Conservation (phyloP, 2,888 invertebrate genomes). For the Eucriotettix oculatus region DNA sequence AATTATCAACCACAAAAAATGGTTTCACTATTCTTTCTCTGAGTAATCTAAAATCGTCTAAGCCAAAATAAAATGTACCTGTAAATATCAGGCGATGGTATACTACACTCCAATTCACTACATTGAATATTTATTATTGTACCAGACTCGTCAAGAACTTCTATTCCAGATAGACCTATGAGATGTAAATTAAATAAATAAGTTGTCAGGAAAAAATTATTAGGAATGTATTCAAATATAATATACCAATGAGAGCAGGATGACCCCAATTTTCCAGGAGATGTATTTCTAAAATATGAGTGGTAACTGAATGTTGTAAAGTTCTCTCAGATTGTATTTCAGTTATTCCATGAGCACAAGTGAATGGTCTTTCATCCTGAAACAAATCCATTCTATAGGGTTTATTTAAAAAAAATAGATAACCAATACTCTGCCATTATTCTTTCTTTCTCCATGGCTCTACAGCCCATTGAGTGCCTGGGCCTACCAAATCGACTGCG, state of each 20-base stretch:
- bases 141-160: constrained; percentile 17
- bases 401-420: not conserved
- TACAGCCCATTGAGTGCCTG: no score
- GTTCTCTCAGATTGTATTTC: no score
- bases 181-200: not conserved
- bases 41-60: no score
- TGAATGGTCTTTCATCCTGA: constrained; percentile 20
- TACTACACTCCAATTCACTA: constrained; percentile 5
- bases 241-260: constrained; percentile 34
- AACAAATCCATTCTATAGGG: not conserved
- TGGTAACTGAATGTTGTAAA: constrained; percentile 17
- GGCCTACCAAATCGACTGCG: no score
- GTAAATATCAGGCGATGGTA: constrained; percentile 6
- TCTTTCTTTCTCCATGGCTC: no score
- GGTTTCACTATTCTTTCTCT: no score
- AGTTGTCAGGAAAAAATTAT: no score
- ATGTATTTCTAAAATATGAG: constrained; percentile 33
- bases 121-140: constrained; percentile 12
- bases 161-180: constrained; percentile 20
- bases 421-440: not conserved
- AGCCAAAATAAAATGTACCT: constrained; percentile 3
- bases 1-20: no score
- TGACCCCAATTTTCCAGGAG: constrained; percentile 49
- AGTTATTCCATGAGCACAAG: constrained; percentile 17
- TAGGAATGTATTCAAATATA: not conserved